Evolutionary conservation across 1,140 invertebrate species (phyloP), one percentile per base, ranked within the genome.

Genomic region (Idris sp.): DNA sequence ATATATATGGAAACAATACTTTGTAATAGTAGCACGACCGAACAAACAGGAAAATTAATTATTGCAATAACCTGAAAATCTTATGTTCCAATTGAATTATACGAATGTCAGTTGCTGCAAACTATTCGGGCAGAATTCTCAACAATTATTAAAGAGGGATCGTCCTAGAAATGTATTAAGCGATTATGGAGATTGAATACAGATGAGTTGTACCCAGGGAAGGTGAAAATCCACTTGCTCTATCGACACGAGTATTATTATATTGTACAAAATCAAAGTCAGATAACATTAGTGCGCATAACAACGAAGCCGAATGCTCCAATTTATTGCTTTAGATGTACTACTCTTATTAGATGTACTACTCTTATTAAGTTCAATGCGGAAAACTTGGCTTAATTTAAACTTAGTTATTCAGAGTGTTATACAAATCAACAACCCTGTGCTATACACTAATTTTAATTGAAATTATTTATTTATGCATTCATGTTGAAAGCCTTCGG

Each of bases 101-200:
- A 38, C 10, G 2, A 9, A 54, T 40, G 61, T 44, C 61, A 54
- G 38, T 46, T 64, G 15, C 26, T 33, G n/a, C 25, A 25, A 67
- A 67, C 49, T 56, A 56, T 30, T 48, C 41, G 44, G 26, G 44
- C 25, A 14, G 48, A 53, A 53, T 54, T 48, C 40, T 46, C 31
- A 40, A 67, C 49, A 54, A 67, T 67, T 54, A 67, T 67, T 67
- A 54, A 67, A 67, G 40, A 38, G 49, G 41, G 48, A 56, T 67
- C 49, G 48, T 67, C 30, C 10, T 49, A 54, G 49, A 48, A 54
- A 67, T 58, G 44, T 68, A 67, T 68, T 56, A 68, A 49, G 43
- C 14, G 51, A 68, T 58, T 68, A 58, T 68, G 44, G 33, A 49
- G 51, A 68, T 68, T 51, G 44, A 68, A 58, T 68, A 33, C 53